Base-by-base conservation (phyloP, 2,797 vertebrate genomes). In the Balearica regulorum region DNA sequence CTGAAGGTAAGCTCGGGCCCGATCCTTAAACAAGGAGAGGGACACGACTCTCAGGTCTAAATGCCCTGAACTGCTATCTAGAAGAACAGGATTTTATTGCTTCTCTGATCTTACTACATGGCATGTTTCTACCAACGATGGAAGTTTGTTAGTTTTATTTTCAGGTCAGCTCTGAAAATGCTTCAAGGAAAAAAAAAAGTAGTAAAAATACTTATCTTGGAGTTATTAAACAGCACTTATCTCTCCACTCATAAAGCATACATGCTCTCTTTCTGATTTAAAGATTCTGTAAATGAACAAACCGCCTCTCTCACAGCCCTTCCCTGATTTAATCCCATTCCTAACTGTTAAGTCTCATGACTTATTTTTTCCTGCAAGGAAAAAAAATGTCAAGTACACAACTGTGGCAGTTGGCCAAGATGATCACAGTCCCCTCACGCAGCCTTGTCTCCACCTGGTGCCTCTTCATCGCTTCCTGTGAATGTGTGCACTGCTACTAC, bases 21-120 rank as follows among this genome's bases (percentile, higher is more conserved):
- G 0, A 64, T 31, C 44, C 49, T 61, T 44, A 39, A 61, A 49
- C 6, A 51, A 26, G 25, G 35, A 68, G 41, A 80, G 37, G 53
- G 16, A 62, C 26, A 41, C 0, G 2, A 12, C 13, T 53, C 41
- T 0, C 0, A 62, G 35, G 19, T 29, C 54, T 66, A 37, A 79
- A 39, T 16, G 75, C 16, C 51, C 64, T 53, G 12, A 85, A 39
- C 33, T 33, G 15, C 35, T 25, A 4, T 44, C 15, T 54, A 17
- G 24, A 41, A 68, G 31, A 29, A 55, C 7, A 48, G 72, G 65
- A 39, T 95, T 54, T 69, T 48, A 49, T 15, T 39, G 54, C 35
- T 14, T 37, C 71, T 53, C 68, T 65, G 53, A 28, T 51, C 61
- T 44, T 51, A 75, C 20, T 10, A 28, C 28, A 11, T 6, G 18